phyloP scores from a whole-genome alignment of 2,797 vertebrate genomes.

The Oryzias dopingdopingensis region DNA sequence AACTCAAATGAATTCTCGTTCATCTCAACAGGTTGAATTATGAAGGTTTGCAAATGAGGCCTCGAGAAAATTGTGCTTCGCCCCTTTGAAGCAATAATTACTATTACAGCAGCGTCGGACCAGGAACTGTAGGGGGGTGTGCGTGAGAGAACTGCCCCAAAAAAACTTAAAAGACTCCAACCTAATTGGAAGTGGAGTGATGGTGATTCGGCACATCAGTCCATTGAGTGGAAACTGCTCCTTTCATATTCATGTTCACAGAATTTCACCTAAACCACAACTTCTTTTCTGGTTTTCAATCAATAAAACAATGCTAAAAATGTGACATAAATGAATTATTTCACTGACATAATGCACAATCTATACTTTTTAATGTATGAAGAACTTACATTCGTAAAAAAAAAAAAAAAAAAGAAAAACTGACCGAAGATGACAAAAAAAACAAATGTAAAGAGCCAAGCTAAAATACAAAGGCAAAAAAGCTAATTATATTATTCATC shows the following conservation, averaged over 20 bases:
- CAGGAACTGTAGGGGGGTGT: slow-evolving; percentile 46
- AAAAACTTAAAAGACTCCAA: slow-evolving; percentile 46
- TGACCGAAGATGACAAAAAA: neutral
- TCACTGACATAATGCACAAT: too few species aligned
- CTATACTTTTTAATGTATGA: too few species aligned
- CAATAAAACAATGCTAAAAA: neutral
- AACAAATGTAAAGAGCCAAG: neutral
- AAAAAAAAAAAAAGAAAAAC: slow-evolving; percentile 6
- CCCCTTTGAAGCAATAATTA: slow-evolving; percentile 79
- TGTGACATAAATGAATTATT: too few species aligned
- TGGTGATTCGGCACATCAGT: slow-evolving; percentile 37
- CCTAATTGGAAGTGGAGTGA: slow-evolving; percentile 68
- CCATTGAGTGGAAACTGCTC: slow-evolving; percentile 36
- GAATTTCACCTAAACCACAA: slow-evolving; percentile 6
- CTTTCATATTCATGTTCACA: slow-evolving; percentile 19
- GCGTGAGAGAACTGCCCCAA: slow-evolving; percentile 45
- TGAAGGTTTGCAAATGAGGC: slow-evolving; percentile 73
- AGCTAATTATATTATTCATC: too few species aligned
- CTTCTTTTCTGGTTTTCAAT: slow-evolving; percentile 9
- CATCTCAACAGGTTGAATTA: slow-evolving; percentile 71
- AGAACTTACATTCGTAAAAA: too few species aligned
- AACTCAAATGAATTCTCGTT: slow-evolving; percentile 73
- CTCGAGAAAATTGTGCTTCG: slow-evolving; percentile 61
- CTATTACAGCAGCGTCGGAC: slow-evolving; percentile 45
- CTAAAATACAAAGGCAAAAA: too few species aligned